Base-by-base conservation (phyloP, 2,888 invertebrate species). In the Seira sanloemensis region DNA sequence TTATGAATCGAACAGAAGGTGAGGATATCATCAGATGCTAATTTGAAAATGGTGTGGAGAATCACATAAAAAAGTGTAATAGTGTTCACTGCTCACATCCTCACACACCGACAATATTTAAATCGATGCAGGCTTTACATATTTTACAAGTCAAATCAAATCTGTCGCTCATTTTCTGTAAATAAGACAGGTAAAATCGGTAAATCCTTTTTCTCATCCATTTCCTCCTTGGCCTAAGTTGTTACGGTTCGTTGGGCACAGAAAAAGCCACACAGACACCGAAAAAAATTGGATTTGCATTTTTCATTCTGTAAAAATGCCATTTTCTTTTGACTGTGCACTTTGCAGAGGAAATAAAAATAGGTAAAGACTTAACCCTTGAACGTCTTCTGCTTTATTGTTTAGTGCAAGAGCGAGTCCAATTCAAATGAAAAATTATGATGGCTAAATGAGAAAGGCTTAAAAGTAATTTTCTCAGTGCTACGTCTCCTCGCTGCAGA, bases 341-440 rank as follows among this genome's bases (percentile, higher is more conserved):
- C 37, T 37, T 37, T n/a, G 12, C 4, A 12, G 37, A 37, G 37
- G 37, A 37, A 37, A 37, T 37, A 37, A 37, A 37, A 37, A 37
- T 37, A 37, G 37, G 4, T 37, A 12, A 37, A 37, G 37, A 37
- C 37, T 37, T 37, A 37, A 37, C 37, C 37, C 12, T 37, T 12
- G n/a, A 7, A 37, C 37, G 12, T 37, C 12, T 37, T 37, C 37
- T 37, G 37, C 5, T 37, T 37, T 37, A 37, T 37, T 37, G 37
- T 37, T 37, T 12, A 37, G 37, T 7, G 37, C 37, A 7, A 12
- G 37, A 7, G 37, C 37, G 37, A 4, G 12, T 37, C 65, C 21
- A 71, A 62, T 78, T 46, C 66, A 62, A 37, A 74, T 80, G 80
- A 80, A 80, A 80, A 80, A 80, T 79, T 80, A 80, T 67, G 27